Base-by-base conservation (phyloP, 1,140 invertebrate species). In the Drosophila baimaii region DNA sequence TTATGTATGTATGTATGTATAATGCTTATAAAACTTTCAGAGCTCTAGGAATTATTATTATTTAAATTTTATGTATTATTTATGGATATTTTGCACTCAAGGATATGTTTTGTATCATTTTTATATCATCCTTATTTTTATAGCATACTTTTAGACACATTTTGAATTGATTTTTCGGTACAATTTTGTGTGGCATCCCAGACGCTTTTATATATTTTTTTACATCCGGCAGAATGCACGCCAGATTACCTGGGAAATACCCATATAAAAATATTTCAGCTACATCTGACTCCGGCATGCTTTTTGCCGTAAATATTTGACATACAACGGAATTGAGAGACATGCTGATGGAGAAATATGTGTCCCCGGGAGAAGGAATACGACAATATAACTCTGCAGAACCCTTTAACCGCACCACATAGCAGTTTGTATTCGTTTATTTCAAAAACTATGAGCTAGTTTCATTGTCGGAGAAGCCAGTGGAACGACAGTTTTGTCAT, bases 401-500 rank as follows among this genome's bases (percentile, higher is more conserved):
- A 54, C 35, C 51, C 51, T 35, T 54, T 27, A 58, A 29, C 59
- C 59, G 52, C 52, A 39, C 27, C 56, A 17, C 56, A 56, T 58
- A 62, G 21, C 21, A 54, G 23, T 52, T 61, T 51, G 44, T 51
- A 61, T 51, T 33, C 33, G 23, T 59, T 59, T 59, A 41, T 29
- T 27, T 37, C 1, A 15, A 41, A 58, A 55, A 27, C 51, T 54
- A 54, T 56, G 54, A 61, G 17, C 25, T 41, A 39, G 65, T 29
- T 66, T 51, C n/a, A 33, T 54, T 6, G 35, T 31, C 27, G 13
- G 23, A 13, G 63, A 25, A 49, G 52, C 37, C 62, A 29, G 15
- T 43, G 61, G 27, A 43, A 27, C 27, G 62, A 44, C 65, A 69
- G 65, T 54, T 49, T 65, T 33, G 61, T 41, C 44, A 69, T 39